Evolutionary conservation across 1,140 invertebrate genomes (phyloP).

Genomic region (Drosophila albomicans): DNA sequence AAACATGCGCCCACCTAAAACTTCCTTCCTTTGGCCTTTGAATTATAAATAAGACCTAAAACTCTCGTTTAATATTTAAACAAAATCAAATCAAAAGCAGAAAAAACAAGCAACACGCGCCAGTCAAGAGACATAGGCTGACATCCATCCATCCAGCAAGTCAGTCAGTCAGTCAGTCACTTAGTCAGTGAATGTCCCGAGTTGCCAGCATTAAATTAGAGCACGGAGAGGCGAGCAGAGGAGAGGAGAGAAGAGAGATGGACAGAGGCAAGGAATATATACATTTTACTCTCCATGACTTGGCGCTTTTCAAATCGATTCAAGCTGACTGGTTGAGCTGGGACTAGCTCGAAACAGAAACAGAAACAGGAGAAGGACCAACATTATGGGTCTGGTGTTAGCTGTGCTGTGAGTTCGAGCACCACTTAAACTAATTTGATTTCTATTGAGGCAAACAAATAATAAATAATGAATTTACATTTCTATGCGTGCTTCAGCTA

Average conservation of each 20-base stretch:
- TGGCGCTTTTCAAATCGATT: slow-evolving; percentile 70
- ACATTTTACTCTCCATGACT: slow-evolving; percentile 41
- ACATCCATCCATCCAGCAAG: slow-evolving; percentile 50
- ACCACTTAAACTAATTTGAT: slow-evolving; percentile 83
- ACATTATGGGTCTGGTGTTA: slow-evolving; percentile 25
- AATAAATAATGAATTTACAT: slow-evolving; percentile 84
- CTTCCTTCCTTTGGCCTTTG: slow-evolving; percentile 38
- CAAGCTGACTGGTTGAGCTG: slow-evolving; percentile 54
- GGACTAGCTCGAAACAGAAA: slow-evolving; percentile 8
- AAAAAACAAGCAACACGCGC: slow-evolving; percentile 48
- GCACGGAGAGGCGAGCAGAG: too few relatives aligned
- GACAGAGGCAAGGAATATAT: background rate
- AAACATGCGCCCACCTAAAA: slow-evolving; percentile 49
- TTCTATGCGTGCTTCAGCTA: slow-evolving; percentile 70
- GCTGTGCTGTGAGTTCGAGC: slow-evolving; percentile 20
- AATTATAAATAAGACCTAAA: slow-evolving; percentile 81
- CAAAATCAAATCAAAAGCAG: slow-evolving; percentile 79
- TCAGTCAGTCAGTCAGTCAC: slow-evolving; percentile 49
- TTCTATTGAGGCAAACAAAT: slow-evolving; percentile 84
- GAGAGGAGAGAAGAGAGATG: background rate
- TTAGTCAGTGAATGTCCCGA: slow-evolving; percentile 13
- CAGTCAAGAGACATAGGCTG: slow-evolving; percentile 54
- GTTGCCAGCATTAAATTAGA: slow-evolving; percentile 57
- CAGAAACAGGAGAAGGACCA: slow-evolving; percentile 13
- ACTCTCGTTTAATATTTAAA: slow-evolving; percentile 83